phyloP scores from a whole-genome alignment of 2,888 invertebrate species.

The Imbricaverruca yamaguchii region DNA sequence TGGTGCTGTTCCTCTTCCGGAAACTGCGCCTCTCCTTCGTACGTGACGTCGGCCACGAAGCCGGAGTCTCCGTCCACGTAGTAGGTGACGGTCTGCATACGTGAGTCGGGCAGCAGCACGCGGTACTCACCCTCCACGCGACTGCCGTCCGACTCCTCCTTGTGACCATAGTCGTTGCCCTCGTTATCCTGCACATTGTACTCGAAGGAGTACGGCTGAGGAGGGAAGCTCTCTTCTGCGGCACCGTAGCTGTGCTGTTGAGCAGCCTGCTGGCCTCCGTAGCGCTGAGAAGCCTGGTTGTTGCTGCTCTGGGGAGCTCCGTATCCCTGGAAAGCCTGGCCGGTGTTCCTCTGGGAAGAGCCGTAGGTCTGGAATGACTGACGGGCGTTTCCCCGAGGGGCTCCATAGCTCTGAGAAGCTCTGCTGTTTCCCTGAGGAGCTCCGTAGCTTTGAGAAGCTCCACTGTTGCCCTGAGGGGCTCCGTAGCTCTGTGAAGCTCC shows the following conservation, averaged over 20 bases:
- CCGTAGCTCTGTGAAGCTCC: not conserved
- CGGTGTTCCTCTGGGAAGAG: not conserved
- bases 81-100: conserved; percentile 16
- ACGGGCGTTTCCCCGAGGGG: not conserved
- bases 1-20: not conserved
- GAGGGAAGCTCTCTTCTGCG: not conserved
- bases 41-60: not conserved
- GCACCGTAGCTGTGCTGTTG: not conserved
- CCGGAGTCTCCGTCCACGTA: not conserved
- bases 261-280: not conserved
- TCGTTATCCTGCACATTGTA: not conserved
- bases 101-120: conserved; percentile 7
- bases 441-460: not conserved
- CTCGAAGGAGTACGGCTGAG: not conserved
- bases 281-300: not conserved
- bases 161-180: not conserved
- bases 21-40: conserved; percentile 2
- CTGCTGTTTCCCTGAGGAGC: not conserved
- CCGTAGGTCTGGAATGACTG: not conserved
- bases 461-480: not conserved
- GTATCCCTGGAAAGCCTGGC: not conserved
- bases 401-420: not conserved
- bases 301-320: not conserved
- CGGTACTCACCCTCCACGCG: not conserved
- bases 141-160: not conserved